Conservation (phyloP, 1,140 invertebrate genomes). For the Trichomalopsis sarcophagae region DNA sequence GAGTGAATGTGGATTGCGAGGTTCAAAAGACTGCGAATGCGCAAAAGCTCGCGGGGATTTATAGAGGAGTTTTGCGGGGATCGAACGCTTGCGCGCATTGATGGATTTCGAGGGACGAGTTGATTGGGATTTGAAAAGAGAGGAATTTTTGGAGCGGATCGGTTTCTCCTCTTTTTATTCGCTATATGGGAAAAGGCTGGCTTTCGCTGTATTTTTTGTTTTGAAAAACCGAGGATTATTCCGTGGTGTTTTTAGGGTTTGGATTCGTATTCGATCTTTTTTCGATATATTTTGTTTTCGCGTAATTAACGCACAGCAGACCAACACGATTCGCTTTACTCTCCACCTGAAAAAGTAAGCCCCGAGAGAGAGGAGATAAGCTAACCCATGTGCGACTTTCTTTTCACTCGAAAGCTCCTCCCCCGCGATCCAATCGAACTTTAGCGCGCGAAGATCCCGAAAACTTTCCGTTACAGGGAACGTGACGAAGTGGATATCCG, state of each 20-base stretch:
- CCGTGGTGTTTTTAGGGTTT: too few species aligned
- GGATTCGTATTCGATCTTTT: too few species aligned
- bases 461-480: conserved; percentile 6
- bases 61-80: not conserved
- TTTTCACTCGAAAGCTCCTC: not conserved
- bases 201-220: too few species aligned
- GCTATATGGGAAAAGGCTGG: too few species aligned
- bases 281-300: too few species aligned
- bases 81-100: not conserved
- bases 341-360: not conserved
- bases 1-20: not conserved
- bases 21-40: not conserved
- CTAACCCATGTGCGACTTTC: not conserved
- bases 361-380: not conserved
- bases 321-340: not conserved
- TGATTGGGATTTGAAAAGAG: too few species aligned
- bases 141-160: too few species aligned
- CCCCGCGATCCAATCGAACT: conserved; percentile 3
- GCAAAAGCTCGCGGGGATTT: too few species aligned
- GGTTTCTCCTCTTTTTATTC: too few species aligned
- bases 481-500: conserved; percentile 5
- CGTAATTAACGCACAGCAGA: not conserved
- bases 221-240: too few species aligned
- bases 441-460: not conserved
- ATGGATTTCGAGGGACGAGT: not conserved